Conservation (phyloP, 2,888 invertebrate genomes). For the Caenorhabditis angaria region DNA sequence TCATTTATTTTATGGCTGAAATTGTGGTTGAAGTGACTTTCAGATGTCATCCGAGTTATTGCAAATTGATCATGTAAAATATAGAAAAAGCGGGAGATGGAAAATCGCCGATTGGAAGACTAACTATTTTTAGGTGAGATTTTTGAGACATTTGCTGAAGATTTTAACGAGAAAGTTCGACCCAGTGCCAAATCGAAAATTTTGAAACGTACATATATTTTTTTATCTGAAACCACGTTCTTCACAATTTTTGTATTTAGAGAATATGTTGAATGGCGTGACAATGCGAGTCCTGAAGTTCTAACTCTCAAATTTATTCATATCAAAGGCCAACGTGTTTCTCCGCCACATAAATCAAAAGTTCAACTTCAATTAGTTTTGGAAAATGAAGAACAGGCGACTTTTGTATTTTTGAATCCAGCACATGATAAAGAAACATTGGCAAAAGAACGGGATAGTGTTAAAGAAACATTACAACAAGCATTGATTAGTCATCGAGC, state of each 20-base stretch:
- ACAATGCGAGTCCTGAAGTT: constrained; percentile 51
- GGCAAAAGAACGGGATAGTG: constrained; percentile 87
- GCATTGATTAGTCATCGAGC: constrained; percentile 79
- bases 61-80: constrained; percentile 65
- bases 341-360: constrained; percentile 93
- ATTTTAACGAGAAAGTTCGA: neutral
- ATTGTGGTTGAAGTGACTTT: neutral
- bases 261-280: constrained; percentile 67
- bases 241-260: constrained; percentile 18
- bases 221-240: too few species aligned
- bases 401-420: constrained; percentile 95
- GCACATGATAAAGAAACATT: constrained; percentile 82
- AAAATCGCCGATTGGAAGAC: constrained; percentile 63
- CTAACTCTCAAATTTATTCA: constrained; percentile 56
- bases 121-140: constrained; percentile 53
- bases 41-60: constrained; percentile 44
- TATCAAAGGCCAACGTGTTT: constrained; percentile 84
- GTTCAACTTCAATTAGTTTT: constrained; percentile 96
- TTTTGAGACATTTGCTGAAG: neutral
- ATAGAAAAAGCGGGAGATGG: constrained; percentile 63
- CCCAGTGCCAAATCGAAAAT: too few species aligned
- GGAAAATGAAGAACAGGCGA: constrained; percentile 82
- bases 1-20: too few species aligned
- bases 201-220: too few species aligned
- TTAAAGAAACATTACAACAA: constrained; percentile 89